Percentiles rank a stretch among this genome's conserved stretches.
phyloP scores from a whole-genome alignment of 2,113 vertebrate species.

The Dendrocopos noguchii region DNA sequence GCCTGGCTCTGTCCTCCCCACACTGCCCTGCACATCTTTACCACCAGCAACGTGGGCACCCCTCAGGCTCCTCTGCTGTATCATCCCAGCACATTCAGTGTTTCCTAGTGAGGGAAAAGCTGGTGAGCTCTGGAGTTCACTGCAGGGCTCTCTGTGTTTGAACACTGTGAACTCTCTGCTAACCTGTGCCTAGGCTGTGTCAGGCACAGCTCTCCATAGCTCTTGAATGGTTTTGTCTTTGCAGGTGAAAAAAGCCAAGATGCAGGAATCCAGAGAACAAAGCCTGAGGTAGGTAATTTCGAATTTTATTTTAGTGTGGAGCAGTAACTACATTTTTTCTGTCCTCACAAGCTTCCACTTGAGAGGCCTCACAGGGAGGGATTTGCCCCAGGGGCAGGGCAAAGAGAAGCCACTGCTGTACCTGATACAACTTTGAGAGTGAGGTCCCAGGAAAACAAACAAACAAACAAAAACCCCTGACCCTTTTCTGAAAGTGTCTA shows the following conservation, averaged over 20 bases:
- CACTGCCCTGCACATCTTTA: no score
- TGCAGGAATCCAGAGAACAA: constrained; percentile 82
- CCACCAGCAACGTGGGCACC: no score
- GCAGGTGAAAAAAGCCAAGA: constrained; percentile 84
- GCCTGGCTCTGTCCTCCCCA: no score
- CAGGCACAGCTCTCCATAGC: neutral
- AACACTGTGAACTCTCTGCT: neutral
- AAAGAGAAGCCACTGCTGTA: neutral
- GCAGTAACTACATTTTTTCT: neutral
- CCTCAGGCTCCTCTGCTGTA: no score
- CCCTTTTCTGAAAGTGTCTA: neutral
- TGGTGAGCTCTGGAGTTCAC: neutral
- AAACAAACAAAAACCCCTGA: neutral
- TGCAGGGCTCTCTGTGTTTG: neutral
- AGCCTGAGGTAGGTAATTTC: constrained; percentile 72
- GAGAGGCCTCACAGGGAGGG: neutral
- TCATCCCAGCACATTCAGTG: no score
- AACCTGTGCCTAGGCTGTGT: neutral
- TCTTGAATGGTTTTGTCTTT: constrained; percentile 44
- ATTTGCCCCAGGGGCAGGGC: neutral
- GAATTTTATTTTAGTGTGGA: neutral
- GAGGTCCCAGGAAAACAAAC: neutral
- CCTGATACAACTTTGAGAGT: neutral
- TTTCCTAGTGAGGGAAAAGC: no score
- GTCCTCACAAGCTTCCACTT: neutral